Conservation (phyloP, 2,113 vertebrate species). For the Nematolebias whitei region DNA sequence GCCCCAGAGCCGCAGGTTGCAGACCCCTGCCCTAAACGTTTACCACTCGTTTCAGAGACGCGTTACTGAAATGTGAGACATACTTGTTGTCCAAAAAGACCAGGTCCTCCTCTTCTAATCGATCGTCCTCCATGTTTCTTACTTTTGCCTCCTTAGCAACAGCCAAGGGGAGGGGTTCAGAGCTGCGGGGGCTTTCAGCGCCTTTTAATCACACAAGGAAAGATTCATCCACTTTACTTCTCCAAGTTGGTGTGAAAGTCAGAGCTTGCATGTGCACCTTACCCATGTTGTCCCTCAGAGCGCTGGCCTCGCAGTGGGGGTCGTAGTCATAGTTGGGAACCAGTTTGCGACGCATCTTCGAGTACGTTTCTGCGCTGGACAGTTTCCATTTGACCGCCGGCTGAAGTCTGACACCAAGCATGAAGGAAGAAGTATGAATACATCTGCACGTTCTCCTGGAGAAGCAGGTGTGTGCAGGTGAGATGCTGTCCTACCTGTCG, state of each 20-base stretch:
- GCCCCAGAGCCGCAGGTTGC: too few relatives aligned
- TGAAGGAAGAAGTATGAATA: neutral
- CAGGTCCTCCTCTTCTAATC: slow-evolving; percentile 91
- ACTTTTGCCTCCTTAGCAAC: slow-evolving; percentile 97
- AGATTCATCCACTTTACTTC: neutral
- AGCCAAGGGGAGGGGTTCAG: slow-evolving; percentile 85
- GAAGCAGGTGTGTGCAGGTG: neutral
- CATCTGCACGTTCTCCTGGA: neutral
- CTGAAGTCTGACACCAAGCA: slow-evolving; percentile 70
- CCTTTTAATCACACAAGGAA: slow-evolving; percentile 72
- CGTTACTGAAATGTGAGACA: slow-evolving; percentile 58
- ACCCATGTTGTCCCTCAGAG: slow-evolving; percentile 96
- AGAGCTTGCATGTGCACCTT: slow-evolving; percentile 11
- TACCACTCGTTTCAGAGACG: neutral
- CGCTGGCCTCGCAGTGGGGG: slow-evolving; percentile 90
- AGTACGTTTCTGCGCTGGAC: slow-evolving; percentile 92
- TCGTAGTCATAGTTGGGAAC: slow-evolving; percentile 93
- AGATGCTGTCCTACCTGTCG: slow-evolving; percentile 75
- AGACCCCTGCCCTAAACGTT: neutral
- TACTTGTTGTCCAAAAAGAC: slow-evolving; percentile 85
- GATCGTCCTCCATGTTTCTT: slow-evolving; percentile 90
- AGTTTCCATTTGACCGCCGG: slow-evolving; percentile 86
- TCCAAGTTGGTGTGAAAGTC: too few relatives aligned
- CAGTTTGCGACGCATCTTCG: slow-evolving; percentile 94
- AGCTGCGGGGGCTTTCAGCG: slow-evolving; percentile 83